Percentiles rank a stretch among this genome's conserved stretches.
Evolutionary conservation across 1,140 invertebrate species (phyloP).

Genomic region (Drosophila prosaltans): DNA sequence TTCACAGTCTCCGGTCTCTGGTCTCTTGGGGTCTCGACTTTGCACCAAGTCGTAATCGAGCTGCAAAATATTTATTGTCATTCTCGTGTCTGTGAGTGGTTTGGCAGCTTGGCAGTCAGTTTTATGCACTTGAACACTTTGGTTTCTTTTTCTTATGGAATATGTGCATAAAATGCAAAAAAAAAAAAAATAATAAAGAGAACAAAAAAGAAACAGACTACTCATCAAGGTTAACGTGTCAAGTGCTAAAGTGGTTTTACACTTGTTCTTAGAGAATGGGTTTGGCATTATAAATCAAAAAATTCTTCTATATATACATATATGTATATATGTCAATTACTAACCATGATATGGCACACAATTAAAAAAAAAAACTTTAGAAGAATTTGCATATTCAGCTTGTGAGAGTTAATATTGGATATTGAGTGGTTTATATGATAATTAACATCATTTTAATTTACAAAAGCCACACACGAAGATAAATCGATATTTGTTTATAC

Average conservation of each 20-base stretch:
- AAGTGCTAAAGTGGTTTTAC: constrained; percentile 49
- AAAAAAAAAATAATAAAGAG: constrained; percentile 26
- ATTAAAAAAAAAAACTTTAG: constrained; percentile 17
- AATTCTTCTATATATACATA: constrained; percentile 16
- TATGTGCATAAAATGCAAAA: constrained; percentile 3
- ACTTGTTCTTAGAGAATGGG: constrained; percentile 53
- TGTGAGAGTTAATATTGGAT: too few species aligned
- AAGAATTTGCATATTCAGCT: constrained; percentile 47
- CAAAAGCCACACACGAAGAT: neutral
- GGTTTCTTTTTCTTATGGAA: constrained; percentile 27
- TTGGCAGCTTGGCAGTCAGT: constrained; percentile 55
- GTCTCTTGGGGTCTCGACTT: neutral
- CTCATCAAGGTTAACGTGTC: constrained; percentile 69
- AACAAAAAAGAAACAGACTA: constrained; percentile 32
- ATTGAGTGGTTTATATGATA: neutral
- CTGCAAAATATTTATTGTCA: constrained; percentile 59
- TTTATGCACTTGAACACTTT: constrained; percentile 61
- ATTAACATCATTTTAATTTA: neutral
- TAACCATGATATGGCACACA: constrained; percentile 18
- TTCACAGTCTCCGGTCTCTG: neutral
- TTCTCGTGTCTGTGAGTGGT: constrained; percentile 34
- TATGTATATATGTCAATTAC: constrained; percentile 38
- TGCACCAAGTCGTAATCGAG: constrained; percentile 51
- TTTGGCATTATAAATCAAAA: constrained; percentile 16
- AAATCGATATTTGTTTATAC: neutral